These are phyloP conservation scores for Tetramorium parvispinum DNA, from an alignment of 1,140 invertebrate species.

Conservation along the genomic window DNA sequence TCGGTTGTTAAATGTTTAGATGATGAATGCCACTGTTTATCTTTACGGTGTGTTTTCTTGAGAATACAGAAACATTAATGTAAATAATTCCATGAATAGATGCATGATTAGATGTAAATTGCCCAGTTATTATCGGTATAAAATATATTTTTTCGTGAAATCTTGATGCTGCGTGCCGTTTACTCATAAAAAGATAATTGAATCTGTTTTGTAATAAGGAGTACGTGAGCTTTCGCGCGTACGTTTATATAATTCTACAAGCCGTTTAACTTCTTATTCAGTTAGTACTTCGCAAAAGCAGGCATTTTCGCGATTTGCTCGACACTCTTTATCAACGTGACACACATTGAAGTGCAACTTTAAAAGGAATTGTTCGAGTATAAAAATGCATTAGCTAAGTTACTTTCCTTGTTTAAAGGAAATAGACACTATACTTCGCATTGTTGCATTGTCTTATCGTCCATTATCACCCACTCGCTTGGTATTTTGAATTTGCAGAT, in stretches of 20 bases:
- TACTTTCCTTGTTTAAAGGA: constrained; percentile 31
- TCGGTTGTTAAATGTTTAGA: not conserved
- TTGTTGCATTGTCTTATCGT: not conserved
- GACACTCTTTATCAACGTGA: not conserved
- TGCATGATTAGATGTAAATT: constrained; percentile 13
- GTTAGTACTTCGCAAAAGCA: not conserved
- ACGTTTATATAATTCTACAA: not conserved
- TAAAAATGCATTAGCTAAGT: constrained; percentile 22
- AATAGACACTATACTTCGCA: constrained; percentile 1
- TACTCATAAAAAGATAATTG: constrained; percentile 42
- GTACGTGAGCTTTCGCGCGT: constrained; percentile 57
- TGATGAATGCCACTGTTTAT: not conserved
- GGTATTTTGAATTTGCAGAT: not conserved
- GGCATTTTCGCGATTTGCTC: not conserved
- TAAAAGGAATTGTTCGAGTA: not conserved
- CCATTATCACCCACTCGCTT: not conserved
- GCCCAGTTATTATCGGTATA: not conserved
- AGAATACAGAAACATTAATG: not conserved
- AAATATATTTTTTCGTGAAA: constrained; percentile 8
- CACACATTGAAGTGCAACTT: constrained; percentile 2
- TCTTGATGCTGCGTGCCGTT: not conserved
- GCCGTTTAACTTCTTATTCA: not conserved
- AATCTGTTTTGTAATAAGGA: constrained; percentile 38
- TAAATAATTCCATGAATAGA: not conserved
- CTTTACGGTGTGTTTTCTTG: not conserved